These are phyloP conservation scores for Temnothorax unifasciatus DNA, from an alignment of 2,888 invertebrate species.

Conservation along the genomic window DNA sequence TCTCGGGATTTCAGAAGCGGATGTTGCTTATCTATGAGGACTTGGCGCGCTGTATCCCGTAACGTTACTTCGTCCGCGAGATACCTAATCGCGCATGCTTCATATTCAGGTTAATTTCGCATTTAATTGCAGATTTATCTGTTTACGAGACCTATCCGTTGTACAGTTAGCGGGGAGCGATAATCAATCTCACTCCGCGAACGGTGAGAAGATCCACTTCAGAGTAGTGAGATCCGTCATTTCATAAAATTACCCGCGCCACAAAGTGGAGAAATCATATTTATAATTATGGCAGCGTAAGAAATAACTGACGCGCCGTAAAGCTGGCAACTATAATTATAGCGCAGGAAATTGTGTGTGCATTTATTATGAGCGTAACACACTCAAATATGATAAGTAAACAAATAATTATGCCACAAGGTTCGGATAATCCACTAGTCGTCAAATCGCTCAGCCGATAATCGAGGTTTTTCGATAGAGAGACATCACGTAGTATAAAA, in stretches of 20 bases:
- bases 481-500: not conserved
- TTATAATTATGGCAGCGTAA: slow-evolving; percentile 54
- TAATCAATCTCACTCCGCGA: slow-evolving; percentile 67
- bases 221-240: slow-evolving; percentile 65
- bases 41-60: slow-evolving; percentile 27
- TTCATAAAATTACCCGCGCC: slow-evolving; percentile 66
- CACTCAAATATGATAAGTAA: slow-evolving; percentile 6
- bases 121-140: slow-evolving; percentile 73
- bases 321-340: slow-evolving; percentile 24
- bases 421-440: not conserved
- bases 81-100: slow-evolving; percentile 50
- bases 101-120: slow-evolving; percentile 72
- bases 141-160: slow-evolving; percentile 65
- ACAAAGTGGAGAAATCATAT: slow-evolving; percentile 35
- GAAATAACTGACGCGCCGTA: slow-evolving; percentile 29
- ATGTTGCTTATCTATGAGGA: slow-evolving; percentile 21
- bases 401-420: not conserved
- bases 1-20: slow-evolving; percentile 29
- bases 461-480: not conserved
- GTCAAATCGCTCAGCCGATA: not conserved
- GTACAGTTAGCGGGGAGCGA: slow-evolving; percentile 69
- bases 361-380: slow-evolving; percentile 28
- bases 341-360: slow-evolving; percentile 28
- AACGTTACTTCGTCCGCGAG: slow-evolving; percentile 55
- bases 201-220: slow-evolving; percentile 66